Base-by-base conservation (phyloP, 1,140 invertebrate genomes). In the Cotesia typhae region DNA sequence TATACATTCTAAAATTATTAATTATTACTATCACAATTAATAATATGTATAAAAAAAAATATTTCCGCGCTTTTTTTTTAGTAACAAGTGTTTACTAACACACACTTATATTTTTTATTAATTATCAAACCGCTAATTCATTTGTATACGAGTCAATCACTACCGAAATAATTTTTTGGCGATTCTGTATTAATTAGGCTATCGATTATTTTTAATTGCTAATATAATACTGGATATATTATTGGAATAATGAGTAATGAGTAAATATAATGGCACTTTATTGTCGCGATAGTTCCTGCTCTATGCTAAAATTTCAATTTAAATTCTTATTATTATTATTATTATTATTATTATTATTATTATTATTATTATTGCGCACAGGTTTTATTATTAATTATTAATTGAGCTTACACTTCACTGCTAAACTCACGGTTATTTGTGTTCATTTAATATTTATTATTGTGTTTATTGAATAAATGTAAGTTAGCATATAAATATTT, bases 61-160 rank as follows among this genome's bases (percentile, higher is more conserved):
- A 1, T 28, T 28, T 28, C 28, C 28, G 28, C 28, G 28, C 28
- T 28, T 28, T 28, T 28, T 28, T 28, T 28, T 28, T 28, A 28
- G 1, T 28, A 28, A 28, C 28, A 28, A 28, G 28, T 28, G 28
- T 28, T 28, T 28, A 28, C 28, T 28, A 28, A 28, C 28, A 28
- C 28, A 28, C 51, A n/a, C 51, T 10, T 52, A 52, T 10, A 52
- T 9, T 52, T n/a, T n/a, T 52, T 52, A 52, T 52, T n/a, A 47
- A 47, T 9, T 6, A 57, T 12, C 5, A 14, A 57, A 14, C 5
- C 17, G 53, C n/a, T 57, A 57, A n/a, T 55, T 5, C 9, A 5
- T 55, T 38, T 64, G 10, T 64, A 35, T 64, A n/a, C 37, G 53
- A 41, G 61, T 37, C 61, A 64, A 64, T 64, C 61, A 64, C 61